Conservation (phyloP, 2,888 invertebrate species). For the Rhagonycha lutea region DNA sequence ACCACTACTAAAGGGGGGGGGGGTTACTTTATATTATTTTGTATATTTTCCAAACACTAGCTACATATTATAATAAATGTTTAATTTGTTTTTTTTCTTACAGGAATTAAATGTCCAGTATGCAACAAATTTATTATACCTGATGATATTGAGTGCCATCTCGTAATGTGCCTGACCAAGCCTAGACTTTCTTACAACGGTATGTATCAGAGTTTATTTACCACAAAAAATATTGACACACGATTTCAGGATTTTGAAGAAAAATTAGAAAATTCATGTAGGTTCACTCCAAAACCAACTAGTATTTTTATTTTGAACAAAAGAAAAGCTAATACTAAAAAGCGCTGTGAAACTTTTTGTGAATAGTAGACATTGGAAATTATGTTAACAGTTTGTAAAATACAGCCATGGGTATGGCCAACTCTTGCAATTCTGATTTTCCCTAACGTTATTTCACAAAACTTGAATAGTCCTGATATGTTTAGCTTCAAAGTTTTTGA, state of each 20-base stretch:
- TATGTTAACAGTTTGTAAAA: neutral
- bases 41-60: neutral
- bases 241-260: neutral
- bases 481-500: no score
- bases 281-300: neutral
- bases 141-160: conserved; percentile 98
- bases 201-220: conserved; percentile 57
- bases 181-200: conserved; percentile 98
- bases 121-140: conserved; percentile 98
- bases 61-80: neutral
- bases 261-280: neutral
- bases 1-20: no score
- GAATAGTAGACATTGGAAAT: neutral
- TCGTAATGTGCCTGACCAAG: conserved; percentile 99
- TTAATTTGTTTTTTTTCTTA: conserved; percentile 49
- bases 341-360: neutral
- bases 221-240: neutral
- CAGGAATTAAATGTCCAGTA: conserved; percentile 98
- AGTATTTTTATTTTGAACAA: no score
- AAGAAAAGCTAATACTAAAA: no score
- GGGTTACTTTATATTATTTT: no score
- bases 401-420: no score
- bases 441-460: no score
- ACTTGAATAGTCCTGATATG: no score
- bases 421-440: no score